A percentile compares a stretch with the other conserved stretches of the same genome.
Evolutionary conservation across 2,797 vertebrate species (phyloP).

Genomic region (Microcaecilia unicolor): DNA sequence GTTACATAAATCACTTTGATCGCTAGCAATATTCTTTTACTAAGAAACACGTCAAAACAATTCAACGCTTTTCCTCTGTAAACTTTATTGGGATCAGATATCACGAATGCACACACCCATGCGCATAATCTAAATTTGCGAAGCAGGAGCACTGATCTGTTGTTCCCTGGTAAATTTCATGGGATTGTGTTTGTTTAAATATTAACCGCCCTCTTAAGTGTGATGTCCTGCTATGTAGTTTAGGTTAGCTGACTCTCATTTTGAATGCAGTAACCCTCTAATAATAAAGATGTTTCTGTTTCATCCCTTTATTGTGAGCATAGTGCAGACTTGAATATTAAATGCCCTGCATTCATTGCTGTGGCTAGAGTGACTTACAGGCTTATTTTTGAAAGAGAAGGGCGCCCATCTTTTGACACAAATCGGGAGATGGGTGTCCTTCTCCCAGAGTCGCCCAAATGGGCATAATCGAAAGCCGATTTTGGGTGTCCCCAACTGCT

Average conservation of each 20-base stretch:
- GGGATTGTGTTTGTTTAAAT: constrained; percentile 46
- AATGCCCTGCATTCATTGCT: constrained; percentile 22
- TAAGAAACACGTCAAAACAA: too few relatives aligned
- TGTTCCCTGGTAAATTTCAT: constrained; percentile 46
- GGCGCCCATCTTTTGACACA: too few relatives aligned
- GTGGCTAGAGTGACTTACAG: constrained; percentile 16
- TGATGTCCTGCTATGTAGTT: constrained; percentile 37
- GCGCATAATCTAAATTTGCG: constrained; percentile 32
- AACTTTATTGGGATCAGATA: too few relatives aligned
- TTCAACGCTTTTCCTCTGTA: too few relatives aligned
- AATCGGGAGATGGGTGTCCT: too few relatives aligned
- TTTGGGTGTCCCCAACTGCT: too few relatives aligned
- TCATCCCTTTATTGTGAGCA: constrained; percentile 22
- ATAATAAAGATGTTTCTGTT: constrained; percentile 24
- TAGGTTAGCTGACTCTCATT: constrained; percentile 17
- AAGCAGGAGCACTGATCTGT: constrained; percentile 81
- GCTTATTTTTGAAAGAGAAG: too few relatives aligned
- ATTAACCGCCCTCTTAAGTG: constrained; percentile 33
- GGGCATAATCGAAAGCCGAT: too few relatives aligned
- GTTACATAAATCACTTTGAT: too few relatives aligned
- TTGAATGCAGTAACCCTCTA: constrained; percentile 25
- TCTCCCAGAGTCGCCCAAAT: too few relatives aligned
- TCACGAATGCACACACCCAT: constrained; percentile 15
- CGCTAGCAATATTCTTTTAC: too few relatives aligned
- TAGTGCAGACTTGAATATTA: constrained; percentile 41